Conservation (phyloP, 2,797 vertebrate species). For the Mus minutoides region DNA sequence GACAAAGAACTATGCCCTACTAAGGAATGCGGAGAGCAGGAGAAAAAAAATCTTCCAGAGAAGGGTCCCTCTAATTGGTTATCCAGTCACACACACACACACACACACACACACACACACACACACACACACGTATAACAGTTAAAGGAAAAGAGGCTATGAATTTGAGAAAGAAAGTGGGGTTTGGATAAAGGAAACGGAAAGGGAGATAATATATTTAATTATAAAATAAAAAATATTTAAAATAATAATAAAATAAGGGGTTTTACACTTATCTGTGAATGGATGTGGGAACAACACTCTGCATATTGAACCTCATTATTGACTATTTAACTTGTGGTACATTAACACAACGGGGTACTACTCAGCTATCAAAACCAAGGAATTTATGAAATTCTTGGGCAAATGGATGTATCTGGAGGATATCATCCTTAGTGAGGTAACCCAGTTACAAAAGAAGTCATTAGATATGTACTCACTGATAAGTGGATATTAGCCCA, state of each 20-base stretch:
- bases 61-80: not conserved
- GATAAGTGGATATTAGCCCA: no score
- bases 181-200: not conserved
- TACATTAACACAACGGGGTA: no score
- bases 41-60: not conserved
- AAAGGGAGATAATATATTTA: not conserved
- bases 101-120: not conserved
- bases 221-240: not conserved
- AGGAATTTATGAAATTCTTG: no score
- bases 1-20: not conserved
- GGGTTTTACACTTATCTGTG: not conserved
- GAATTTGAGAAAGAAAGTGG: not conserved
- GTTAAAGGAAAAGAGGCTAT: not conserved
- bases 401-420: no score
- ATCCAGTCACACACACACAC: not conserved
- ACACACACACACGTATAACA: not conserved
- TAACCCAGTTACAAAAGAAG: no score
- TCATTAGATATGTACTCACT: no score
- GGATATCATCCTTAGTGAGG: no score
- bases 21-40: not conserved
- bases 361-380: no score
- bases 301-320: not conserved
- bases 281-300: not conserved
- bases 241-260: not conserved
- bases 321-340: not conserved